Conservation (phyloP, 2,797 vertebrate species). For the Poliocrania exsul region DNA sequence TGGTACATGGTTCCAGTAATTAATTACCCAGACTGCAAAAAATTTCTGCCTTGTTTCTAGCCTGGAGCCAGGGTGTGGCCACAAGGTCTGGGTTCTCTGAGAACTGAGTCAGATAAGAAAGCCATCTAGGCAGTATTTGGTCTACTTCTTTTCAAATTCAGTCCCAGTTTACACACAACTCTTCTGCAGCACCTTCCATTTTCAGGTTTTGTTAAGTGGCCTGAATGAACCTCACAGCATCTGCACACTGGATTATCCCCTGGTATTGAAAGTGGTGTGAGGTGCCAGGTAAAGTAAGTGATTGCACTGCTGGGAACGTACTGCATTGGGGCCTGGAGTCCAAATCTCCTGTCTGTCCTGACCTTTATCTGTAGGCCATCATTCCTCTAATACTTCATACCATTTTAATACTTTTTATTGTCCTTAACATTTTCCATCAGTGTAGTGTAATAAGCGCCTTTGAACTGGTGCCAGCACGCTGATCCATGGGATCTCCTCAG, state of each 20-base stretch:
- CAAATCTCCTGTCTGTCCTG: neutral
- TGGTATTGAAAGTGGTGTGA: neutral
- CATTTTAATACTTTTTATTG: neutral
- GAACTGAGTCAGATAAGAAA: neutral
- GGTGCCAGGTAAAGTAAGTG: neutral
- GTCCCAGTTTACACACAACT: neutral
- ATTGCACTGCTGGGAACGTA: neutral
- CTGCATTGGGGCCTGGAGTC: neutral
- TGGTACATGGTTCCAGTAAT: slow-evolving; percentile 20
- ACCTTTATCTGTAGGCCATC: neutral
- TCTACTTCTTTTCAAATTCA: neutral
- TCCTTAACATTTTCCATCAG: neutral
- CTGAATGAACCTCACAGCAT: neutral
- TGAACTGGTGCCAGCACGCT: neutral
- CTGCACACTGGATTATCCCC: neutral
- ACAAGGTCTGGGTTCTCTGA: neutral
- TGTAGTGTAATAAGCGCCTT: neutral
- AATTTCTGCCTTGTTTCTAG: neutral
- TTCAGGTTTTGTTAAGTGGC: neutral
- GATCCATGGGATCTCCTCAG: neutral
- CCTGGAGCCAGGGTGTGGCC: neutral
- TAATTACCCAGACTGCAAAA: neutral
- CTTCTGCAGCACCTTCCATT: neutral
- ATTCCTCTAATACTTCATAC: neutral
- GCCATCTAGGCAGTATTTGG: neutral